These are phyloP conservation scores for Nyctalus aviator DNA, from an alignment of 2,797 vertebrate genomes.

Conservation along the genomic window DNA sequence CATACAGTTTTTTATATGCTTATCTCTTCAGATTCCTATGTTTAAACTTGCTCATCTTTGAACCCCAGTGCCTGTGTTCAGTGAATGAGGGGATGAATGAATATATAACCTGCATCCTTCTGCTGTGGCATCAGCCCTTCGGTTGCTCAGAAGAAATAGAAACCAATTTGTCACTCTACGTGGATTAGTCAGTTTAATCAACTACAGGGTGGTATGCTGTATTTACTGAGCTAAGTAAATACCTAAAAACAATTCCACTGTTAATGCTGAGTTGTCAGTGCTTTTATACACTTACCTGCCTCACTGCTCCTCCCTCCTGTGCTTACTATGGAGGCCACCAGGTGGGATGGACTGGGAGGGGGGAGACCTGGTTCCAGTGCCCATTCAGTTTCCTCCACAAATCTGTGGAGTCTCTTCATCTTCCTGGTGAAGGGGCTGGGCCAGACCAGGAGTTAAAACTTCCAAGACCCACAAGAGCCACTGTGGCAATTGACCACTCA, in stretches of 20 bases:
- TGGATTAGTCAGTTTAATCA: conserved; percentile 59
- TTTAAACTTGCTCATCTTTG: not conserved
- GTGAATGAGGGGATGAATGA: not conserved
- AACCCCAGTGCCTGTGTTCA: not conserved
- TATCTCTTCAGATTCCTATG: not conserved
- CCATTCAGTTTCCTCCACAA: not conserved
- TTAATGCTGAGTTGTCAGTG: not conserved
- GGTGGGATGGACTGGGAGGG: not conserved
- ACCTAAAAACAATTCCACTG: not conserved
- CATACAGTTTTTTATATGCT: not conserved
- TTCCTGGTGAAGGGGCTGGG: not conserved
- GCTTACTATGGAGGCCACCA: not conserved
- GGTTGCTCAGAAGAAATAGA: conserved; percentile 35
- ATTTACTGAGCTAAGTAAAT: conserved; percentile 39
- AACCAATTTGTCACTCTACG: conserved; percentile 46
- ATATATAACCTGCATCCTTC: not conserved
- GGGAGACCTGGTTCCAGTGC: not conserved
- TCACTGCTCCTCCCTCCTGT: not conserved
- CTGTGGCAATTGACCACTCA: not conserved
- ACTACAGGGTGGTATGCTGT: not conserved
- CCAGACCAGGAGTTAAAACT: not conserved
- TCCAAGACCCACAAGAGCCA: not conserved
- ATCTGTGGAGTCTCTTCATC: not conserved
- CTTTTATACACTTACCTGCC: not conserved
- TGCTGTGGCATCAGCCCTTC: not conserved